A percentile compares a stretch with the other conserved stretches of the same genome.
These are phyloP conservation scores for Colletes collaris DNA, from an alignment of 2,888 invertebrate genomes.

Conservation along the genomic window DNA sequence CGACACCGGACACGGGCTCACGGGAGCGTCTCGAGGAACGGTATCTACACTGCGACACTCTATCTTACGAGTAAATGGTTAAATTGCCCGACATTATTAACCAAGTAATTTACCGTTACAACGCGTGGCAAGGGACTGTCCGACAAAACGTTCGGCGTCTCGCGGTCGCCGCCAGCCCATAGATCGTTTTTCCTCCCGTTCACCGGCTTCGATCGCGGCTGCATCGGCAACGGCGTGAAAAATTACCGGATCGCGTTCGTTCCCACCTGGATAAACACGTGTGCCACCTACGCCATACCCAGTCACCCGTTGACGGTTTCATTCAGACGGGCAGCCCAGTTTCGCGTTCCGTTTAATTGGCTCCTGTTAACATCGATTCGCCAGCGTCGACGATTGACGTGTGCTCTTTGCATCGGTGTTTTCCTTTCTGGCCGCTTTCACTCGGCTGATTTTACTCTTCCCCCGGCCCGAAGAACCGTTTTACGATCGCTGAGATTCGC, in stretches of 20 bases:
- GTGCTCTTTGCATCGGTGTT: constrained; percentile 1
- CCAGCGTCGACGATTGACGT: neutral
- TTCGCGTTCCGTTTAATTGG: constrained; percentile 37
- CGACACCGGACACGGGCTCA: constrained; percentile 78
- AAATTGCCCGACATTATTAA: constrained; percentile 73
- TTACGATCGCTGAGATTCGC: neutral
- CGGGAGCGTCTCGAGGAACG: constrained; percentile 77
- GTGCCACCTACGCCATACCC: constrained; percentile 24
- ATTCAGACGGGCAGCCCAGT: constrained; percentile 9
- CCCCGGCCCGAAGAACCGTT: neutral
- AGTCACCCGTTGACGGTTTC: neutral
- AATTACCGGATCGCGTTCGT: constrained; percentile 4
- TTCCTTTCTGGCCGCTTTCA: constrained; percentile 18
- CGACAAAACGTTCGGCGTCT: constrained; percentile 26
- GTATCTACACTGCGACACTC: constrained; percentile 70
- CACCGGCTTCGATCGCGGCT: neutral
- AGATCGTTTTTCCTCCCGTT: constrained; percentile 18
- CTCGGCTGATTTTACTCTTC: constrained; percentile 10
- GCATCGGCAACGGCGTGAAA: constrained; percentile 10
- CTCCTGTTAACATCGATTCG: constrained; percentile 30
- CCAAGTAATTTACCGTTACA: constrained; percentile 66
- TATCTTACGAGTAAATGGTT: constrained; percentile 63
- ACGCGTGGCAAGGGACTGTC: constrained; percentile 39
- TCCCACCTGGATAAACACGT: constrained; percentile 49
- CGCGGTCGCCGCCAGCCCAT: neutral